Conservation (phyloP, 2,888 invertebrate species). For the Pogonocherus hispidulus region DNA sequence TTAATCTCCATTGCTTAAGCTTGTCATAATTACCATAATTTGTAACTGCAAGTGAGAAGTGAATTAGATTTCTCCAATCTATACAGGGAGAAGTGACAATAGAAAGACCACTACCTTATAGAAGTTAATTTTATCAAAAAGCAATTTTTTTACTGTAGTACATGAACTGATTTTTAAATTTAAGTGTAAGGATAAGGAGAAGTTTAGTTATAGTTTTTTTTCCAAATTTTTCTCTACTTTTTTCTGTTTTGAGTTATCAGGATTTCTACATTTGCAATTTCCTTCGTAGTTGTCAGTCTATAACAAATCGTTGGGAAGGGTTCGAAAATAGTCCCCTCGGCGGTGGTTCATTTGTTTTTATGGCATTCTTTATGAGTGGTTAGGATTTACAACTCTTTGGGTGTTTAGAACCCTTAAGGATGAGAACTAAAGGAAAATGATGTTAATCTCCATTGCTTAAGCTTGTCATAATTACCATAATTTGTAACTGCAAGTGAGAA, state of each 20-base stretch:
- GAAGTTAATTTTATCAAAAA: too few relatives aligned
- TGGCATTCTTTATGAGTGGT: constrained; percentile 4
- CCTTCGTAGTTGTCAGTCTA: not conserved
- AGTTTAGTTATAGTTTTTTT: too few relatives aligned
- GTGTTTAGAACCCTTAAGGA: not conserved
- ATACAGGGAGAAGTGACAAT: too few relatives aligned
- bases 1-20: not conserved
- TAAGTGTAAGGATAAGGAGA: too few relatives aligned
- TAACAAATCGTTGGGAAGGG: constrained; percentile 11
- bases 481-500: not conserved
- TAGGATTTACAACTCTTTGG: constrained; percentile 8
- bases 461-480: not conserved
- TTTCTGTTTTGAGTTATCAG: too few relatives aligned
- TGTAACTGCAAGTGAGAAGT: not conserved
- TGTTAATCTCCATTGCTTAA: not conserved
- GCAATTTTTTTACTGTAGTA: too few relatives aligned
- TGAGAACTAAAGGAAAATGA: not conserved
- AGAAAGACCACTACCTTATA: too few relatives aligned
- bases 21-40: not conserved
- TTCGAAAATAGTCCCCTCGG: constrained; percentile 4
- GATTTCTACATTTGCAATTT: not conserved
- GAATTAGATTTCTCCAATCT: not conserved
- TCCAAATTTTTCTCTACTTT: too few relatives aligned
- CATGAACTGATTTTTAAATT: too few relatives aligned
- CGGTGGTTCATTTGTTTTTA: constrained; percentile 10